Evolutionary conservation across 2,797 vertebrate genomes (phyloP), one percentile per base, ranked within the genome.

Genomic region (Crenichthys baileyi): DNA sequence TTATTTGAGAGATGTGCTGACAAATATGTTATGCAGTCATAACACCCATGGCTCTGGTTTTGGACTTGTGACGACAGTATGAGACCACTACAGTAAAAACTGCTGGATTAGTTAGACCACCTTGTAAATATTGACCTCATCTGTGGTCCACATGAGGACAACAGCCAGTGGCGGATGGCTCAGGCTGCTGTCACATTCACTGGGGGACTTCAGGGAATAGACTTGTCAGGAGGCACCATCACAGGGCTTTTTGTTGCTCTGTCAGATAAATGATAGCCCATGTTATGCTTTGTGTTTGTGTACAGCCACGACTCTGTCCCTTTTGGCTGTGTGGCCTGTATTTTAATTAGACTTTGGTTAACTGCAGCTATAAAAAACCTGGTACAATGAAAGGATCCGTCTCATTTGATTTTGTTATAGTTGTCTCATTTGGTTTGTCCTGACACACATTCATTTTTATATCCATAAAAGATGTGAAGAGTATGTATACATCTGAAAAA

Each of bases 331-430:
- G 94, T 78, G 88, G 79, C 88, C 81, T 73, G 81, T 73, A 74
- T 89, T 90, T 91, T 94, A 95, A 94, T 95, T 94, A 95, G 93
- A 90, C 85, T 75, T 78, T 90, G 86, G 87, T 91, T 95, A 94
- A 95, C 95, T 95, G 90, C 79, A 78, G 83, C 88, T 91, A 93
- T 93, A 92, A 94, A 92, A 95, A 94, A 87, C 84, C 81, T 65
- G 78, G 76, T 82, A 70, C 84, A 91, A 6, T 86, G 93, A 94
- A 94, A 94, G 41, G 24, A 48, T 0, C 46, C 39, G 75, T 86
- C 88, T 91, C 80, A 56, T 56, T 53, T 75, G 87, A 78, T 78
- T 82, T 77, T 80, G 56, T 88, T 79, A 72, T 5, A 13, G 72
- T 68, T 72, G 46, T 46, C 77, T 58, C 1, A 6, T 0, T 79